Base-by-base conservation (phyloP, 2,113 vertebrate genomes). In the Mormyrus iriodes region DNA sequence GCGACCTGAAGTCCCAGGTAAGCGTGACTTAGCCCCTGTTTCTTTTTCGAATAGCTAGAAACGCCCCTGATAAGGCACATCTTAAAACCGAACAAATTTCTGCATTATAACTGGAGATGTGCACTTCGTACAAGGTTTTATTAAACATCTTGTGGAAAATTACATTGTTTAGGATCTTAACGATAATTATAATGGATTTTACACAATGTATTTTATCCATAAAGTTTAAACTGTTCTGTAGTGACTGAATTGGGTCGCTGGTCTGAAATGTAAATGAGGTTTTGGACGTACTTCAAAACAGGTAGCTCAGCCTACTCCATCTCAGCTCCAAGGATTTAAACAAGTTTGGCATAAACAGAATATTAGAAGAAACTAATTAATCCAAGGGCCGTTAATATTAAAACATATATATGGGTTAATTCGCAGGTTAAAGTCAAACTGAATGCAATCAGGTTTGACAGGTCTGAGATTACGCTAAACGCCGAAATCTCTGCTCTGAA, bases 161-260 rank as follows among this genome's bases (percentile, higher is more conserved):
- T 35, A 35, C 49, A 86, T 31, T 39, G 21, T 55, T 86, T 17
- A 0, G 85, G 51, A 86, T 55, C 13, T 86, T n/a, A 86, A 19
- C n/a, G 51, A 55, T 86, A 86, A 53, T 52, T 4, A 86, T 86
- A 86, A 86, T 86, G 12, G 31, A 51, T 86, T 86, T 86, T 53
- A 86, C 27, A 39, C n/a, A n/a, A 51, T 17, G 31, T 55, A 0
- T 86, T 51, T 55, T 39, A 86, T 55, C 31, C 85, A 86, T 21
- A 51, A 51, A 35, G 39, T 86, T 86, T 86, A 19, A 86, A 55
- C 48, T 35, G 85, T 7, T 86, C 31, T 86, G 6, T 19, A 27
- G 31, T 86, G 85, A 21, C 49, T 86, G n/a, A 86, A 86, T 31
- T 86, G 19, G 85, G 85, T 55, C 27, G 31, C 17, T 53, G n/a